A percentile compares a stretch with the other conserved stretches of the same genome.
Conservation (phyloP, 2,888 invertebrate genomes). For the Habroteleia sp. region DNA sequence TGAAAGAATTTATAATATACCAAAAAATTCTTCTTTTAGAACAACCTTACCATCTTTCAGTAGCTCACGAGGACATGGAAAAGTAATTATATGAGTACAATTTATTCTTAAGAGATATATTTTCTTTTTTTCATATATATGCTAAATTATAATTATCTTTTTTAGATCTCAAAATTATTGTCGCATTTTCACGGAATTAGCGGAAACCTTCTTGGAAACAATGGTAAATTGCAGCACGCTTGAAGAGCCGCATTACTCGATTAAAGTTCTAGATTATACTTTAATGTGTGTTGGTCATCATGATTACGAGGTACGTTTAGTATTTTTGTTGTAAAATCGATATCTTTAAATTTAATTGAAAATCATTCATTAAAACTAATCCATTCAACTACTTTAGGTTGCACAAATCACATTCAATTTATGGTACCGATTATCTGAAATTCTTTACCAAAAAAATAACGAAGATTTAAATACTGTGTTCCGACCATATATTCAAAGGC, state of each 20-base stretch:
- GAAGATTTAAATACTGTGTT: constrained; percentile 91
- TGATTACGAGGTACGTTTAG: constrained; percentile 91
- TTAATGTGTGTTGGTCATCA: constrained; percentile 97
- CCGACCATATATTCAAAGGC: constrained; percentile 93
- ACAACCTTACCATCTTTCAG: constrained; percentile 93
- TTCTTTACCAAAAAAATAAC: constrained; percentile 93
- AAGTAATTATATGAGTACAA: too few species aligned
- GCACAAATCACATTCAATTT: constrained; percentile 95
- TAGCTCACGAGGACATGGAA: constrained; percentile 96
- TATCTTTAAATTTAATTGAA: too few species aligned
- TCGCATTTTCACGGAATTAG: constrained; percentile 96
- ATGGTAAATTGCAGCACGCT: constrained; percentile 86
- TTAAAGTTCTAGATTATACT: constrained; percentile 93
- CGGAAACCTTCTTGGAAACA: constrained; percentile 93
- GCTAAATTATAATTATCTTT: too few species aligned
- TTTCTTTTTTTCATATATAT: constrained; percentile 5
- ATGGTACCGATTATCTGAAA: constrained; percentile 98
- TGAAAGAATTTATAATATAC: constrained; percentile 90
- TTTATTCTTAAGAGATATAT: too few species aligned
- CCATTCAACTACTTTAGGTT: constrained; percentile 81
- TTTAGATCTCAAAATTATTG: constrained; percentile 93
- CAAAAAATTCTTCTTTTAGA: constrained; percentile 90
- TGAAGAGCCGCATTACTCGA: constrained; percentile 87
- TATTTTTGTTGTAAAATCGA: too few species aligned
- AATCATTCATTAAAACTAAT: background rate